Percentiles rank a stretch among this genome's conserved stretches.
These are phyloP conservation scores for Latrodectus elegans DNA, from an alignment of 2,888 invertebrate species.

Conservation along the genomic window DNA sequence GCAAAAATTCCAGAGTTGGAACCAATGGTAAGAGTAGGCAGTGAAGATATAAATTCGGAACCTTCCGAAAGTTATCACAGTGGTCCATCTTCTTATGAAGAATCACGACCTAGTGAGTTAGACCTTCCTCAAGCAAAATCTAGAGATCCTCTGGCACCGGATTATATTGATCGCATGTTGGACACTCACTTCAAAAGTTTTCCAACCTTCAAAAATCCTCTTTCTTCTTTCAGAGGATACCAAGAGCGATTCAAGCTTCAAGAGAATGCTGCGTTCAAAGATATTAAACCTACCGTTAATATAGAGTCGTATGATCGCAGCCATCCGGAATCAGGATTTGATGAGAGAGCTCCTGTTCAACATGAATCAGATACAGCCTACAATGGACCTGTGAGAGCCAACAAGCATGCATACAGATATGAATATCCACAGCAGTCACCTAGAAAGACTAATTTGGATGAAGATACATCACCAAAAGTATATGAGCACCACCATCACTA, in stretches of 20 bases:
- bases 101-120: conserved; percentile 31
- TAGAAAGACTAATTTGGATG: conserved; percentile 12
- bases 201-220: conserved; percentile 43
- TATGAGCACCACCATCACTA: conserved; percentile 45
- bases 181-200: conserved; percentile 60
- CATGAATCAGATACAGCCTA: not conserved
- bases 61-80: conserved; percentile 10
- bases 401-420: conserved; percentile 27
- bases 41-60: not conserved
- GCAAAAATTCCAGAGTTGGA: conserved; percentile 56
- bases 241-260: conserved; percentile 60
- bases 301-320: conserved; percentile 44
- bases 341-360: not conserved
- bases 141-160: conserved; percentile 42
- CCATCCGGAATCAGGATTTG: conserved; percentile 50
- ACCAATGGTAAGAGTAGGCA: not conserved
- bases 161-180: conserved; percentile 60
- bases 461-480: conserved; percentile 11
- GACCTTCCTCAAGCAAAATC: conserved; percentile 2
- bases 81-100: conserved; percentile 16
- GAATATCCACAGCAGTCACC: conserved; percentile 13
- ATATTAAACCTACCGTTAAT: conserved; percentile 46
- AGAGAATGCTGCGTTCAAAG: conserved; percentile 35
- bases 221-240: conserved; percentile 48
- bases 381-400: not conserved